These are phyloP conservation scores for Psettodes erumei DNA, from an alignment of 2,113 vertebrate species.

Conservation along the genomic window DNA sequence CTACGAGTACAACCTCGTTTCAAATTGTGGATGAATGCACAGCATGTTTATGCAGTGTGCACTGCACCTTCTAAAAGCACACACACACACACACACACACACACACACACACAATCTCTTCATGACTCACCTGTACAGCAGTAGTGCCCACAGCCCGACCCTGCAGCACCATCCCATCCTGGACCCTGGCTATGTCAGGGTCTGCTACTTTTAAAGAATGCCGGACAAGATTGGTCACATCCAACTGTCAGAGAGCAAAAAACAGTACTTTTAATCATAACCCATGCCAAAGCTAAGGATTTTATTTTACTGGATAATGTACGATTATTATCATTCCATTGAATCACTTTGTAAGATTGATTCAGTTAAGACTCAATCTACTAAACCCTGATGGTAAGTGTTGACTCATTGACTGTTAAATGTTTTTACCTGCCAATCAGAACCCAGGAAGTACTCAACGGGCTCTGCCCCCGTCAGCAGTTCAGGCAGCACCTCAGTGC, in stretches of 20 bases:
- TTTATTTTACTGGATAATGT: background rate
- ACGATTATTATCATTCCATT: background rate
- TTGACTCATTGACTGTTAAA: background rate
- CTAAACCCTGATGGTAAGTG: background rate
- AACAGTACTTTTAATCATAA: background rate
- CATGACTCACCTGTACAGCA: conserved; percentile 86
- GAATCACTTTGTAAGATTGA: too few relatives aligned
- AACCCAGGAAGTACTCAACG: conserved; percentile 85
- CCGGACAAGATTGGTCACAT: conserved; percentile 89
- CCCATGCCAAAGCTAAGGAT: background rate
- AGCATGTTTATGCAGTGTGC: background rate
- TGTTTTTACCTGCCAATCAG: conserved; percentile 88
- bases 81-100: background rate
- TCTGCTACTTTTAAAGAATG: conserved; percentile 90
- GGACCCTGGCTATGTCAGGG: conserved; percentile 85
- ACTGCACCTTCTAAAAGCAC: background rate
- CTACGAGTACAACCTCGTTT: conserved; percentile 70
- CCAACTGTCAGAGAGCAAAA: conserved; percentile 74
- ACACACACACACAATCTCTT: conserved; percentile 11
- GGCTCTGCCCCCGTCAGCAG: conserved; percentile 62
- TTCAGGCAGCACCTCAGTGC: conserved; percentile 32
- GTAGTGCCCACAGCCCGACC: conserved; percentile 92
- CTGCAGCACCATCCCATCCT: conserved; percentile 84
- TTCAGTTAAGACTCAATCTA: background rate
- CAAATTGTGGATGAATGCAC: background rate